Percentiles rank a stretch among this genome's conserved stretches.
Evolutionary conservation across 2,113 vertebrate species (phyloP).

Genomic region (Phocoena sinus): DNA sequence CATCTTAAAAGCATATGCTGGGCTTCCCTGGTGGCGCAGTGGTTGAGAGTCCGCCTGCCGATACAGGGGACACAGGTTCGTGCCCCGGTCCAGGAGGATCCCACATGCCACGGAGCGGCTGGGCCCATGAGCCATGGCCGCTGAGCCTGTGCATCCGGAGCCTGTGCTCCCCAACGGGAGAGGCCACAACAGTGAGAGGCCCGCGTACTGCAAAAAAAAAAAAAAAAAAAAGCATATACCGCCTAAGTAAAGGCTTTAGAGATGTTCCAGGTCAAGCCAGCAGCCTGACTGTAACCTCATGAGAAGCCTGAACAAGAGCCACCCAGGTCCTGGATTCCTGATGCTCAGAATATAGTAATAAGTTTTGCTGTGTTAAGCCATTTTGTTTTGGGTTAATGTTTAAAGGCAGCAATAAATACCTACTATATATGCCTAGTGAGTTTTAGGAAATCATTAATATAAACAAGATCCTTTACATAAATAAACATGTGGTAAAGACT

Average conservation of each 20-base stretch:
- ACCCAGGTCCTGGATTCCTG: not conserved
- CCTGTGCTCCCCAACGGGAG: too few species aligned
- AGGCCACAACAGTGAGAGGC: too few species aligned
- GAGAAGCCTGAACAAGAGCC: not conserved
- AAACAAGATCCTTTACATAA: not conserved
- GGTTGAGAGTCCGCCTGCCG: too few species aligned
- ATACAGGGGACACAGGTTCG: too few species aligned
- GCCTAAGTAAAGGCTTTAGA: not conserved
- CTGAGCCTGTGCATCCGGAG: accelerated
- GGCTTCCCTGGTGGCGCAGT: accelerated
- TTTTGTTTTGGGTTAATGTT: not conserved
- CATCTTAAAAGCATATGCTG: not conserved
- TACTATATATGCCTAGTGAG: not conserved
- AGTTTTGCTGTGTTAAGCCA: not conserved
- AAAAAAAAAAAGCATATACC: too few species aligned
- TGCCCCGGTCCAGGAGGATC: too few species aligned
- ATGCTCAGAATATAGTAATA: not conserved
- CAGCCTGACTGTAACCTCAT: not conserved
- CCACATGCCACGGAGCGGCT: too few species aligned
- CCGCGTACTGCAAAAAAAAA: too few species aligned
- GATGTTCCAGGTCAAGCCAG: not conserved
- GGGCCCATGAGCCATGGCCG: too few species aligned
- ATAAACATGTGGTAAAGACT: not conserved
- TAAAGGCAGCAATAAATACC: not conserved
- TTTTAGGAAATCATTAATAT: not conserved